Conservation (phyloP, 2,797 vertebrate species). For the Melanotaenia trifasciata region DNA sequence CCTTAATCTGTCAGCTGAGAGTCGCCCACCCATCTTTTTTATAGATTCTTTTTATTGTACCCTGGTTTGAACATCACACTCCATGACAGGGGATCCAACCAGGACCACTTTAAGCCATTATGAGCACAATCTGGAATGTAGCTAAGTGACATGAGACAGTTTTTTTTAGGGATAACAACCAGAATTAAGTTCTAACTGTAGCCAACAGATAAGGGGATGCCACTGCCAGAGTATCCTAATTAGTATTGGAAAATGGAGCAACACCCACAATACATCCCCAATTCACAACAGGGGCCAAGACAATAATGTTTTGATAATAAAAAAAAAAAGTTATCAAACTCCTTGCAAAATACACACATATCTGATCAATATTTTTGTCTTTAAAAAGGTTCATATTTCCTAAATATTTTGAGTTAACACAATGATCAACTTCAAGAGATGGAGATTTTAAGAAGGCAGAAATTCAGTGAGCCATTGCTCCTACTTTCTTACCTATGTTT, state of each 20-base stretch:
- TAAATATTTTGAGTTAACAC: not conserved
- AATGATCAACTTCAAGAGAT: too few species aligned
- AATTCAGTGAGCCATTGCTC: not conserved
- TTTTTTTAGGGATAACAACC: slow-evolving; percentile 15
- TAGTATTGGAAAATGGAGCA: slow-evolving; percentile 21
- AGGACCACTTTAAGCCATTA: slow-evolving; percentile 38
- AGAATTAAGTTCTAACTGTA: slow-evolving; percentile 15
- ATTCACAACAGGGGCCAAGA: slow-evolving; percentile 8
- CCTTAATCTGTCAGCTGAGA: slow-evolving; percentile 64
- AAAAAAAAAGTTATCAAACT: not conserved
- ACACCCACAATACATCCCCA: slow-evolving; percentile 11
- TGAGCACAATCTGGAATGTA: slow-evolving; percentile 18
- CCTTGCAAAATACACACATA: not conserved
- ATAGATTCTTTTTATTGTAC: slow-evolving; percentile 57
- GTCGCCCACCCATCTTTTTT: slow-evolving; percentile 22
- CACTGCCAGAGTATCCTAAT: slow-evolving; percentile 13
- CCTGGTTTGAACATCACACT: slow-evolving; percentile 58
- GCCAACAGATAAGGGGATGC: slow-evolving; percentile 12
- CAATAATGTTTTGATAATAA: not conserved
- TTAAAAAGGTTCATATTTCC: not conserved
- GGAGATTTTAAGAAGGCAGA: too few species aligned
- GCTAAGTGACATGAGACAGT: slow-evolving; percentile 17
- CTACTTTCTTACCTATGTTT: not conserved
- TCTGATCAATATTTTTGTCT: not conserved
- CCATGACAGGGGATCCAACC: slow-evolving; percentile 48